Base-by-base conservation (phyloP, 2,888 invertebrate genomes). In the Microctonus brassicae region DNA sequence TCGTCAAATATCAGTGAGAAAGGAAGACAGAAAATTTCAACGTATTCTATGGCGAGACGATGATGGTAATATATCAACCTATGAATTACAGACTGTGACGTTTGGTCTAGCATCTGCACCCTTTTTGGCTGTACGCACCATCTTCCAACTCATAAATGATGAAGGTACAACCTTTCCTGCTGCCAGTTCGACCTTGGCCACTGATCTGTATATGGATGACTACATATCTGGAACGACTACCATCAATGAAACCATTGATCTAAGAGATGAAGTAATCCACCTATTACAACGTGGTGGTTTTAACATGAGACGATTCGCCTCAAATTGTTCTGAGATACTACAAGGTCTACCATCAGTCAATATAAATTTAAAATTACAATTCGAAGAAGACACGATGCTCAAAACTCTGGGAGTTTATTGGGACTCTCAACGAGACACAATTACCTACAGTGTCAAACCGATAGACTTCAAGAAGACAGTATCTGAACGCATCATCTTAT, bases 41-140 rank as follows among this genome's bases (percentile, higher is more conserved):
- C 68, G 78, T 1, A 83, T 86, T 11, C 11, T 86, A 0, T 86
- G 84, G 84, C 55, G 73, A 0, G 39, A 70, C 5, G 29, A 72
- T 0, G 33, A 61, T 13, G 72, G 70, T 11, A 9, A 60, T 6
- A 33, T 80, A 0, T 26, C 62, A 0, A 67, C 57, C 0, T 81
- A 75, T n/a, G 58, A 79, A 20, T 47, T 81, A 0, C 77, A 79
- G 24, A 81, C 78, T 0, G 78, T 82, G 2, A 84, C 80, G 0
- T 82, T 81, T 29, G 80, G 81, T 0, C 69, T 78, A 0, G 71
- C 80, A 1, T 67, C 80, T 6, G 80, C 80, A 0, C 79, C 82
- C 0, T 85, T 75, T 61, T 60, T 81, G 1, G 77, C 78, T 0
- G 77, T 75, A 1, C 61, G 72, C 1, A 70, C 68, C 9, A 39